Evolutionary conservation across 2,113 vertebrate species (phyloP).

Genomic region (Dipodomys ordii): DNA sequence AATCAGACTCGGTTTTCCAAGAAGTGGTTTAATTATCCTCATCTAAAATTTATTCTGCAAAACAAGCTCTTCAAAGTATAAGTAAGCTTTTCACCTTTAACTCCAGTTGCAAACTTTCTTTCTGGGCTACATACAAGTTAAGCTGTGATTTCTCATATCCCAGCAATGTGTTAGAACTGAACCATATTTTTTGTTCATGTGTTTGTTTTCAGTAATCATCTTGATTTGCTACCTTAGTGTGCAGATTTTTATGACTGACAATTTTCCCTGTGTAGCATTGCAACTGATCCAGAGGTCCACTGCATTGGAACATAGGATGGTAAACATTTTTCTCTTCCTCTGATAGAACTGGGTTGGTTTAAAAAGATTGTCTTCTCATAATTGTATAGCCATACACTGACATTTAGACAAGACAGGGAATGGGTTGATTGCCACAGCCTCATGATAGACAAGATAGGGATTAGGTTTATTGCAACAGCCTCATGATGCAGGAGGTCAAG

Average conservation of each 20-base stretch:
- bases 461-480: background rate
- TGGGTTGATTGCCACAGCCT: background rate
- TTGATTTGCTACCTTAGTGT: constrained; percentile 8
- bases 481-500: background rate
- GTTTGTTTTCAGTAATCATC: background rate
- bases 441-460: background rate
- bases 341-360: background rate
- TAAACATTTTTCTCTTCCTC: background rate
- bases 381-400: background rate
- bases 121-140: background rate
- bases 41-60: constrained; percentile 82
- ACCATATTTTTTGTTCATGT: background rate
- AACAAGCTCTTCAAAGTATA: constrained; percentile 73
- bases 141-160: constrained; percentile 4
- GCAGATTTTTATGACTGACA: background rate
- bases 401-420: background rate
- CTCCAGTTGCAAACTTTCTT: constrained; percentile 71
- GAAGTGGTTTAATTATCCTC: constrained; percentile 83
- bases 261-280: background rate
- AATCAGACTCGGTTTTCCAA: constrained; percentile 82
- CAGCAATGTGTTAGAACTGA: background rate
- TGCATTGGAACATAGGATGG: background rate
- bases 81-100: constrained; percentile 77
- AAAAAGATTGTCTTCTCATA: background rate
- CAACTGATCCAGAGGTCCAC: background rate